Conservation (phyloP, 2,113 vertebrate genomes). For the Rissa tridactyla region DNA sequence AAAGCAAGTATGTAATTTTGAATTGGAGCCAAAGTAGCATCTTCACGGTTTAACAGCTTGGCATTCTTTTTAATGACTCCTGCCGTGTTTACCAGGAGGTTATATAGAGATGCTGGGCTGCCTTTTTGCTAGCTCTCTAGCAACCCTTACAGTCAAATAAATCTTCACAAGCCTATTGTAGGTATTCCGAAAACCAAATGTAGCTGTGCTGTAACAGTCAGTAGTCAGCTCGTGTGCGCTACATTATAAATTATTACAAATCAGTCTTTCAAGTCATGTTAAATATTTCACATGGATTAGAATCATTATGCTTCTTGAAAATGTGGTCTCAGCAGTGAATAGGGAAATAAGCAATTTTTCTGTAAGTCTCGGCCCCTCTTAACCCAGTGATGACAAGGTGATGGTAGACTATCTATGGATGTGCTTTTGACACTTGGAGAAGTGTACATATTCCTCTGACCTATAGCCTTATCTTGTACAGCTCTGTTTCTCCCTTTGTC, state of each 20-base stretch:
- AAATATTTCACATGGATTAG: neutral
- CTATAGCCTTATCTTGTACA: neutral
- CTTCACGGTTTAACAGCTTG: neutral
- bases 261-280: neutral
- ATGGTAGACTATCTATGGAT: neutral
- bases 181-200: neutral
- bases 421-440: neutral
- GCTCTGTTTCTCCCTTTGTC: neutral
- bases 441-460: neutral
- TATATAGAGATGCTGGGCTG: neutral
- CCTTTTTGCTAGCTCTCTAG: neutral
- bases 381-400: neutral
- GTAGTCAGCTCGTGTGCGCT: neutral
- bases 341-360: neutral
- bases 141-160: conserved; percentile 9
- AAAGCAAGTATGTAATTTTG: neutral
- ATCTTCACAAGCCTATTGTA: neutral
- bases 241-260: neutral
- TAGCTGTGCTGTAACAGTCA: neutral
- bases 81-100: neutral
- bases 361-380: fast-evolving
- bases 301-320: neutral
- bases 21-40: neutral
- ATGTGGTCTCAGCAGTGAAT: neutral
- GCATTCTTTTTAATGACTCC: neutral